Evolutionary conservation across 2,113 vertebrate genomes (phyloP).

Genomic region (Polypterus senegalus): DNA sequence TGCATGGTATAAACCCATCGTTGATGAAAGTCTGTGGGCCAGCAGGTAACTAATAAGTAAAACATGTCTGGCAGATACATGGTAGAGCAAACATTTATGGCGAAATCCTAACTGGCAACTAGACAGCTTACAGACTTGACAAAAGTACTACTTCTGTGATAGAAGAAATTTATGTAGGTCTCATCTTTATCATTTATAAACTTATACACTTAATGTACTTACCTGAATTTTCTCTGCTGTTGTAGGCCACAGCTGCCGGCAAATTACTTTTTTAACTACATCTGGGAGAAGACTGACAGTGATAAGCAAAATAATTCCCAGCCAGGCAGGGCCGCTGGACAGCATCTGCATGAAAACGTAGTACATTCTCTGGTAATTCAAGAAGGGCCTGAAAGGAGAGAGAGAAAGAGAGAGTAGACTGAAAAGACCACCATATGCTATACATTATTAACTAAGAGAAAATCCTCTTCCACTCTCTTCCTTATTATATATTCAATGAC

Average conservation of each 20-base stretch:
- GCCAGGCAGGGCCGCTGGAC: constrained; percentile 87
- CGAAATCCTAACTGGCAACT: not conserved
- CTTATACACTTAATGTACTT: constrained; percentile 10
- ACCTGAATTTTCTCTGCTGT: constrained; percentile 88
- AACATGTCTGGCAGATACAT: constrained; percentile 6
- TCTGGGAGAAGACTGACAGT: constrained; percentile 84
- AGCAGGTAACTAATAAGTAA: not conserved
- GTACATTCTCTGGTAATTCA: constrained; percentile 97
- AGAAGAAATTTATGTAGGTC: not conserved
- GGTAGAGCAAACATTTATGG: not conserved
- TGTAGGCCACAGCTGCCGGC: constrained; percentile 80
- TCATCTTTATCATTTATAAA: too few species aligned
- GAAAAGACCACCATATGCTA: not conserved
- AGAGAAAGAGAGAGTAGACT: too few species aligned
- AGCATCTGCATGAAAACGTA: constrained; percentile 96
- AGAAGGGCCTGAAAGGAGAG: constrained; percentile 70
- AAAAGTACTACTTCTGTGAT: not conserved
- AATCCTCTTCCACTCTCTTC: too few species aligned
- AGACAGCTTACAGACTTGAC: not conserved
- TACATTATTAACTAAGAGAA: not conserved
- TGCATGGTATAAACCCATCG: constrained; percentile 26
- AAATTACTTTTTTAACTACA: constrained; percentile 83
- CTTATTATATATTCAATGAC: too few species aligned
- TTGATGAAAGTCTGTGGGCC: constrained; percentile 31
- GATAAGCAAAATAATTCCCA: constrained; percentile 81